phyloP scores from a whole-genome alignment of 2,113 vertebrate species.

The Ramphastos sulfuratus region DNA sequence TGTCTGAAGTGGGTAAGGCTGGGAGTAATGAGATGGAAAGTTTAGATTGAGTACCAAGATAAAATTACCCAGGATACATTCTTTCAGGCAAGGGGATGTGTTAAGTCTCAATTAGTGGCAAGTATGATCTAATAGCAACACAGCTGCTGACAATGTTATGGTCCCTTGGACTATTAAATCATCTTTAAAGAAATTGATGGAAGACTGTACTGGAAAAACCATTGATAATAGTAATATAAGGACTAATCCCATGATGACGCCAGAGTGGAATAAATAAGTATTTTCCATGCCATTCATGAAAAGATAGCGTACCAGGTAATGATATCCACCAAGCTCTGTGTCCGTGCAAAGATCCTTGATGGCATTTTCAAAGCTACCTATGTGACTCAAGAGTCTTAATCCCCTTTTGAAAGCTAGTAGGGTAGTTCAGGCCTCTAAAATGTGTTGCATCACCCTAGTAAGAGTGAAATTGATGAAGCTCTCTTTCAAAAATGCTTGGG shows the following conservation, averaged over 20 bases:
- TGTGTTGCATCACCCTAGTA: not conserved
- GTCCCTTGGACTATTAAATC: not conserved
- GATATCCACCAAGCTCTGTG: not conserved
- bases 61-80: constrained; percentile 42
- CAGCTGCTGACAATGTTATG: not conserved
- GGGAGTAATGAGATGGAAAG: constrained; percentile 45
- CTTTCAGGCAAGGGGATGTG: constrained; percentile 4
- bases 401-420: not conserved
- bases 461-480: not conserved
- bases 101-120: constrained; percentile 48
- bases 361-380: not conserved
- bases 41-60: constrained; percentile 38
- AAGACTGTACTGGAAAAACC: not conserved
- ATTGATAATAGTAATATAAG: not conserved
- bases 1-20: not conserved
- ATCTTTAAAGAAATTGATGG: not conserved
- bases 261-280: constrained; percentile 1
- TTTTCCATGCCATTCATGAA: not conserved
- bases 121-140: not conserved
- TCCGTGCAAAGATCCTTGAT: not conserved
- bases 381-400: not conserved
- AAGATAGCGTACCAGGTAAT: not conserved
- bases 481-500: not conserved
- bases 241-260: not conserved
- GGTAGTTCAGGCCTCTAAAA: not conserved